A percentile compares a stretch with the other conserved stretches of the same genome.
Conservation (phyloP, 1,140 invertebrate genomes). For the Brachionus plicatilis region DNA sequence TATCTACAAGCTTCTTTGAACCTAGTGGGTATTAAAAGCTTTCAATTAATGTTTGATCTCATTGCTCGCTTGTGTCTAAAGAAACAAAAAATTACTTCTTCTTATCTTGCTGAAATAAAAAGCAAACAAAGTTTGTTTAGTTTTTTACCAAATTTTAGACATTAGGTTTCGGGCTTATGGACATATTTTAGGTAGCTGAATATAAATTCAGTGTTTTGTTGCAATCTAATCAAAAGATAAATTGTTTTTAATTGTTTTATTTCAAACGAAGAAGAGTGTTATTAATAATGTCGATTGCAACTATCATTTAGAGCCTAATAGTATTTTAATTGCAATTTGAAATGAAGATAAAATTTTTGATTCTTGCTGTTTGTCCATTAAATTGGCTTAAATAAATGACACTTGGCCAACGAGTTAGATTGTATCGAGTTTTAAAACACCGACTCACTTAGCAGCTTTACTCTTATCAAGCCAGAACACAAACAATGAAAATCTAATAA, state of each 20-base stretch:
- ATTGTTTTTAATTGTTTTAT: slow-evolving; percentile 10
- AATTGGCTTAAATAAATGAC: slow-evolving; percentile 6
- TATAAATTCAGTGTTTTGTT: slow-evolving; percentile 23
- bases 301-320: neutral
- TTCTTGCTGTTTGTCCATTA: slow-evolving; percentile 30
- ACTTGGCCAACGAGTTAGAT: neutral
- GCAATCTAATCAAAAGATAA: slow-evolving; percentile 30
- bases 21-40: slow-evolving; percentile 24
- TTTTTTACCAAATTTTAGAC: neutral
- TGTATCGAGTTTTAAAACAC: neutral
- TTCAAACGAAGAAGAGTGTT: neutral
- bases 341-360: neutral
- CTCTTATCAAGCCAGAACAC: neutral
- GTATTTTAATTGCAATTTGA: neutral
- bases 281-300: slow-evolving; percentile 14
- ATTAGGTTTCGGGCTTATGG: neutral
- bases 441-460: neutral
- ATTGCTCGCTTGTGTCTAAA: neutral
- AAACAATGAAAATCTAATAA: neutral
- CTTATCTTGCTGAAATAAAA: neutral
- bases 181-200: slow-evolving; percentile 6
- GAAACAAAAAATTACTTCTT: neutral
- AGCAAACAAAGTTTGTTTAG: neutral
- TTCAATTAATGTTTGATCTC: slow-evolving; percentile 18
- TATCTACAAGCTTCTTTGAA: neutral